Evolutionary conservation across 2,113 vertebrate genomes (phyloP).

Genomic region (Quiscalus mexicanus): DNA sequence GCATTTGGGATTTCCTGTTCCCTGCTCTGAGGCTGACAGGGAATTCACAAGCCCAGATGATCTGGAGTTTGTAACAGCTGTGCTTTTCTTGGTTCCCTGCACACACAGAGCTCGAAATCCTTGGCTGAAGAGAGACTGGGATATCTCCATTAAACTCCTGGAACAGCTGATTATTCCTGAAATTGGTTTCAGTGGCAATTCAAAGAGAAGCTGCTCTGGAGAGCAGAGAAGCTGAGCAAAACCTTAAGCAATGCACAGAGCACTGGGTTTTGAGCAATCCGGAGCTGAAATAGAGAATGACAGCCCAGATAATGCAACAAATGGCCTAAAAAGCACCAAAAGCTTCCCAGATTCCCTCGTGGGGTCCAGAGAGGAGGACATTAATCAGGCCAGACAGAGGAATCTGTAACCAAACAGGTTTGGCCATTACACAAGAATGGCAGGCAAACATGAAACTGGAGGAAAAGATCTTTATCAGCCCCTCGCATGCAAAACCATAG

Average conservation of each 20-base stretch:
- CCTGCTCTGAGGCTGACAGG: rapidly evolving
- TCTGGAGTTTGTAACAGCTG: background rate
- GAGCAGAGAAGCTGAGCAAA: background rate
- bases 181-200: background rate
- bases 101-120: background rate
- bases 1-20: background rate
- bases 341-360: slow-evolving; percentile 12
- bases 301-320: slow-evolving; percentile 46
- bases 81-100: background rate
- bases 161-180: background rate
- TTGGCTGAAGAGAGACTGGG: background rate
- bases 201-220: background rate
- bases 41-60: background rate
- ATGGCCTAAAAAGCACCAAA: slow-evolving; percentile 26
- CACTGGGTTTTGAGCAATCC: background rate
- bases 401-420: slow-evolving; percentile 54
- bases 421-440: slow-evolving; percentile 50
- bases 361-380: slow-evolving; percentile 7
- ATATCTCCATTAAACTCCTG: background rate
- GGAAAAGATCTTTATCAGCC: slow-evolving; percentile 63
- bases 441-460: slow-evolving; percentile 35
- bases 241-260: background rate
- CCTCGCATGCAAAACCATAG: background rate
- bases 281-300: slow-evolving; percentile 15
- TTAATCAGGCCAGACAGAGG: slow-evolving; percentile 39